Base-by-base conservation (phyloP, 2,113 vertebrate species). In the Heloderma charlesbogerti region DNA sequence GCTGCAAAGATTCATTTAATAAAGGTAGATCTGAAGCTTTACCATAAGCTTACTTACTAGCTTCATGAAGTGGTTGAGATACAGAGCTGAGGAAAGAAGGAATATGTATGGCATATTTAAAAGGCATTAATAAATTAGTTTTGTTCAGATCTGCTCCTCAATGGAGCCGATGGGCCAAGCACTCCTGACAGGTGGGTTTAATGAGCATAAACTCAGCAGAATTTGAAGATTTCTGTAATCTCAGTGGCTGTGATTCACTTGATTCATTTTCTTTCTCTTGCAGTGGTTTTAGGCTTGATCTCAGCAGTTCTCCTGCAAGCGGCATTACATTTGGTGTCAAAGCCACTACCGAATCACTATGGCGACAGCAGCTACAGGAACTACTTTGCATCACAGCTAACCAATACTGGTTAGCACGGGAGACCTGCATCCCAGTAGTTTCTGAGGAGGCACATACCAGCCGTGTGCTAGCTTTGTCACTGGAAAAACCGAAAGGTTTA, bases 1-100 rank as follows among this genome's bases (percentile, higher is more conserved):
- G 94, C 72, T 96, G 95, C 67, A 98, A 95, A 92, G 95, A 96
- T 87, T 95, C 95, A 87, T 87, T 89, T 31, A 97, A 97, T 31
- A 96, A 93, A 87, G 88, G 92, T 75, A 98, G 94, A 90, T 97
- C 96, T 88, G 91, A 90, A 86, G 88, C 86, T 93, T 95, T 87
- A 89, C 87, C 9, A 13, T 40, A 7, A 43, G 31, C n/a, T n/a
- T n/a, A 90, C 82, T 91, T 74, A 85, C 83, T 51, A 66, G 43
- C 85, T n/a, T 75, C n/a, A 1, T 5, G 71, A 25, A 63, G 82
- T 71, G 34, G 86, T 60, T 77, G 57, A 88, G 29, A 77, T 3
- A 22, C 18, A 2, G 45, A 88, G 75, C 51, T 85, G 88, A 74
- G 54, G 40, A 43, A 40, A 6, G 29, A 82, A 83, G 81, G 91